Base-by-base conservation (phyloP, 1,140 invertebrate species). In the Triops cancriformis region DNA sequence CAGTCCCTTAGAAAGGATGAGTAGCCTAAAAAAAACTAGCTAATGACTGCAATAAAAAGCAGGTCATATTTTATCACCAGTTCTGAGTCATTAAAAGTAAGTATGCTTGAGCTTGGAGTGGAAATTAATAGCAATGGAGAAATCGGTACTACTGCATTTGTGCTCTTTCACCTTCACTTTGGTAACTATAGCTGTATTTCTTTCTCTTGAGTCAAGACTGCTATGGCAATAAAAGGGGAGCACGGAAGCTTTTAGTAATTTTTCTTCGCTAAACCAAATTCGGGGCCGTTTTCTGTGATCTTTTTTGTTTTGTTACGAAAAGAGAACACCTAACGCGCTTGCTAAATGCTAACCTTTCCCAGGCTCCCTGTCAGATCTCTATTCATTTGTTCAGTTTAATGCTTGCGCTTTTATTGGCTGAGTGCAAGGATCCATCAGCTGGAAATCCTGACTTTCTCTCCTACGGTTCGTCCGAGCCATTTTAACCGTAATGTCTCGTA, bases 311-410 rank as follows among this genome's bases (percentile, higher is more conserved):
- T 6, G 10, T 0, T 18, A n/a, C 51, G 51, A 64, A 64, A 64
- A 64, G 23, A 64, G n/a, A 5, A 64, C 18, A 64, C 9, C 14
- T 23, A 64, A 9, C 51, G 10, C 51, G 51, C 51, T 64, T 64
- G 51, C 51, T 64, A 64, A 64, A 64, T 64, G 51, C 23, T 64
- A 64, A 64, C 51, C 51, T 64, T 64, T 64, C 23, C 18, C 51
- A 18, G 1, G n/a, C 31, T 37, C 31, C 31, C 31, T 37, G 31
- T 37, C 31, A 37, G 51, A 14, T n/a, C 14, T 0, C 14, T 18
- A 64, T 64, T 64, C 51, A 64, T 64, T 64, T 64, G 51, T 23
- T 64, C 18, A 23, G 51, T 18, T 64, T 64, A n/a, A 14, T 18
- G 51, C 51, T 64, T 18, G 51, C 51, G 10, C 18, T 64, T 64